Conservation (phyloP, 1,140 invertebrate genomes). For the Hormaphis cornu region DNA sequence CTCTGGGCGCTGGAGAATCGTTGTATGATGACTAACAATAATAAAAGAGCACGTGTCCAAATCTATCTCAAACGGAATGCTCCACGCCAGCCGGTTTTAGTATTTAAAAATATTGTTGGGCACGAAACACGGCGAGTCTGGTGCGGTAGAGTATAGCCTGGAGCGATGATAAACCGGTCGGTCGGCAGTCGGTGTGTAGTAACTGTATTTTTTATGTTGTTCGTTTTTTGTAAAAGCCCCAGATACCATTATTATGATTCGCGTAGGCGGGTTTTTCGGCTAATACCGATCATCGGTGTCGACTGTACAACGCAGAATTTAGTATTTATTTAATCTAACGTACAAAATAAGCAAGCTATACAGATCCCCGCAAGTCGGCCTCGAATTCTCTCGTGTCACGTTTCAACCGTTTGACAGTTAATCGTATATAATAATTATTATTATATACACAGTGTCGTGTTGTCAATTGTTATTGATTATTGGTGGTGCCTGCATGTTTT, state of each 20-base stretch:
- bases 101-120: conserved; percentile 18
- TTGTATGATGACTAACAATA: conserved; percentile 7
- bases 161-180: conserved; percentile 19
- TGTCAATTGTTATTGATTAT: no score
- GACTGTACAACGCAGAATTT: no score
- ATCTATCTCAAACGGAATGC: conserved; percentile 9
- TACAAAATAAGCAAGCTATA: no score
- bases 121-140: conserved; percentile 14
- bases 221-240: no score
- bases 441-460: no score
- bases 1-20: not conserved
- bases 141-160: no score
- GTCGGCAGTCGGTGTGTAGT: not conserved
- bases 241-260: not conserved
- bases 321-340: no score
- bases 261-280: conserved; percentile 10
- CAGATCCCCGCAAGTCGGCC: no score
- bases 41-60: conserved; percentile 17
- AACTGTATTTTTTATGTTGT: conserved; percentile 10
- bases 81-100: conserved; percentile 15
- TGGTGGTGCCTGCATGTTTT: not conserved
- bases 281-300: not conserved
- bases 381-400: not conserved
- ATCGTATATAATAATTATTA: no score
- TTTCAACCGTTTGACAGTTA: not conserved